These are phyloP conservation scores for Pelvicachromis taeniatus DNA, from an alignment of 2,113 vertebrate species.

Conservation along the genomic window DNA sequence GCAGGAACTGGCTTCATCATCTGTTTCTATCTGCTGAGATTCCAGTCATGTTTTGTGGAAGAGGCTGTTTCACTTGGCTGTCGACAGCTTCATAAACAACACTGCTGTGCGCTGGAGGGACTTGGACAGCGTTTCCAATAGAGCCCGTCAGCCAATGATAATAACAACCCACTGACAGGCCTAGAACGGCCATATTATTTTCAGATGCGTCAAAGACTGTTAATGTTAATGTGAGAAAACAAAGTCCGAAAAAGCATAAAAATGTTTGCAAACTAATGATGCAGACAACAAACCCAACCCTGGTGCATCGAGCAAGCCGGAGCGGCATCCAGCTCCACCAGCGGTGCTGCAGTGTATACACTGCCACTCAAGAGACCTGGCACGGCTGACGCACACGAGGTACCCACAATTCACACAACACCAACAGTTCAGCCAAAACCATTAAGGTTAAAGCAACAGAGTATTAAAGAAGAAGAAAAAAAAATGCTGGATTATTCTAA, in stretches of 20 bases:
- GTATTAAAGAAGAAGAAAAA: neutral
- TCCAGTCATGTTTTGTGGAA: conserved; percentile 56
- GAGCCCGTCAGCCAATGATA: conserved; percentile 34
- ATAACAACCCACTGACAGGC: conserved; percentile 40
- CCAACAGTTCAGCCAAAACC: conserved; percentile 26
- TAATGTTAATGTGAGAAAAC: conserved; percentile 10
- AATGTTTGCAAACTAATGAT: neutral
- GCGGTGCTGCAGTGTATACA: neutral
- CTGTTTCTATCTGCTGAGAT: conserved; percentile 46
- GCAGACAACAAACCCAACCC: conserved; percentile 7
- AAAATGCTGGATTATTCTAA: neutral
- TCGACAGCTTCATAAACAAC: conserved; percentile 60
- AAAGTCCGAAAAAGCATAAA: neutral
- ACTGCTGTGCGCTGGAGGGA: conserved; percentile 37
- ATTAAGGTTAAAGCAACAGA: conserved; percentile 28
- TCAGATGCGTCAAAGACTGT: conserved; percentile 33
- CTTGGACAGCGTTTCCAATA: conserved; percentile 33
- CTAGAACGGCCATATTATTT: conserved; percentile 8
- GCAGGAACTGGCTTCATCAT: conserved; percentile 19
- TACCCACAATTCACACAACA: conserved; percentile 40
- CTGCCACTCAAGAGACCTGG: conserved; percentile 10
- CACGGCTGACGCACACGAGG: neutral
- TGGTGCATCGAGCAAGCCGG: neutral
- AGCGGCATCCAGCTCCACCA: neutral
- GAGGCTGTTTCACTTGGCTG: conserved; percentile 62